Evolutionary conservation across 1,140 invertebrate species (phyloP).

Genomic region (Pogonomyrmex barbatus): DNA sequence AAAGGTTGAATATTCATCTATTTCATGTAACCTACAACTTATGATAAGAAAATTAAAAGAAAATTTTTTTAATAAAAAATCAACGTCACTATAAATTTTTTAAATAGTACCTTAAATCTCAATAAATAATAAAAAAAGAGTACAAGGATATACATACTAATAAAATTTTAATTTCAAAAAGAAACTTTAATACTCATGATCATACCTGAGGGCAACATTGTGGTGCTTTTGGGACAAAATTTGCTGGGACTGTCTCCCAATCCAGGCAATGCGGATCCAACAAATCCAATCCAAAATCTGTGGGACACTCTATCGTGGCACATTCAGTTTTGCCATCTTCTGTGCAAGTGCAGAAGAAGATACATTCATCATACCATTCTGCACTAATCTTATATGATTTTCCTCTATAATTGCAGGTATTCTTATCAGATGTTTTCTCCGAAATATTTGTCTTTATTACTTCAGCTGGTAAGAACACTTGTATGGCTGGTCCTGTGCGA

Average conservation of each 20-base stretch:
- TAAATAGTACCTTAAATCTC: too few species aligned
- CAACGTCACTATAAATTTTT: too few species aligned
- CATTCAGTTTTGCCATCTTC: constrained; percentile 87
- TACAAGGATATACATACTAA: not conserved
- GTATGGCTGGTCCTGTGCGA: constrained; percentile 78
- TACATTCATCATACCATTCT: constrained; percentile 91
- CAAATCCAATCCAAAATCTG: constrained; percentile 92
- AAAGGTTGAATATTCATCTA: too few species aligned
- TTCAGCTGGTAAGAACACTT: constrained; percentile 81
- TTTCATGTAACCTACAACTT: too few species aligned
- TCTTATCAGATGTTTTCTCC: constrained; percentile 80
- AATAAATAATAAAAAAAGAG: too few species aligned
- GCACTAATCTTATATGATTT: constrained; percentile 86
- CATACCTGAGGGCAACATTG: constrained; percentile 91
- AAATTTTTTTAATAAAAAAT: too few species aligned
- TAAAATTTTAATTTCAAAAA: constrained; percentile 2
- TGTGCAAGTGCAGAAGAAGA: constrained; percentile 90
- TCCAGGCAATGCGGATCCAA: constrained; percentile 93
- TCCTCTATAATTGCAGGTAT: constrained; percentile 87
- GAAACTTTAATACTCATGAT: not conserved
- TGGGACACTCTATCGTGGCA: constrained; percentile 92
- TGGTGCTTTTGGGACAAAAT: constrained; percentile 91
- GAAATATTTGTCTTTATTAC: constrained; percentile 82
- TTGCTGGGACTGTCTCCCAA: constrained; percentile 92
- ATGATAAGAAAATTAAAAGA: too few species aligned